Evolutionary conservation across 2,797 vertebrate genomes (phyloP).

Genomic region (Enteromius paludinosus): DNA sequence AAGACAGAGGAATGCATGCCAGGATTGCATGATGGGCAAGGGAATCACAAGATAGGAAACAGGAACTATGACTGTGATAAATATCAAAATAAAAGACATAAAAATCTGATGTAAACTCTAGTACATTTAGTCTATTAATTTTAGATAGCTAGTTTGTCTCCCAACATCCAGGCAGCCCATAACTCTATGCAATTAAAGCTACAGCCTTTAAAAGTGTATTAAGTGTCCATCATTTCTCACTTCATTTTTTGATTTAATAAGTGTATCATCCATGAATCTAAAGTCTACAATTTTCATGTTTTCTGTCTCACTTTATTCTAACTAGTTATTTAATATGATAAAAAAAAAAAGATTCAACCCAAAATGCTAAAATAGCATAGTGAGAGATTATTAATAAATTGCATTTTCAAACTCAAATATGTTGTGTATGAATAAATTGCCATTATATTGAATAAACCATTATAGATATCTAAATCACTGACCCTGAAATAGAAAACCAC

Average conservation of each 20-base stretch:
- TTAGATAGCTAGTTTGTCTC: not conserved
- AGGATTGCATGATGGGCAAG: not conserved
- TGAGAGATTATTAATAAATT: not conserved
- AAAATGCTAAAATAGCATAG: not conserved
- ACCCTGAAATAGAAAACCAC: conserved; percentile 40
- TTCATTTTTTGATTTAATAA: not conserved
- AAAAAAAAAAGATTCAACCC: not conserved
- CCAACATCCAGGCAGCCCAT: not conserved
- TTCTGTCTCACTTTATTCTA: not conserved
- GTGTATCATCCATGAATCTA: not conserved
- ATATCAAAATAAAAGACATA: not conserved
- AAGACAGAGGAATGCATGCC: not conserved
- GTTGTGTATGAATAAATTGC: not conserved
- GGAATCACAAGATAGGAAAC: not conserved
- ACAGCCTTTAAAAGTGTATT: not conserved
- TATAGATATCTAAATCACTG: conserved; percentile 23
- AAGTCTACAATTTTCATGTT: not conserved
- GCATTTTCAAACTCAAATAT: not conserved
- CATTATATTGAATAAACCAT: too few relatives aligned
- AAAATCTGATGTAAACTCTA: not conserved
- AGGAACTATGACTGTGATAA: not conserved
- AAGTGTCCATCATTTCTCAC: not conserved
- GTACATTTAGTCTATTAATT: not conserved
- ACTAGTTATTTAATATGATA: not conserved
- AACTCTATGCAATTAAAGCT: not conserved